These are phyloP conservation scores for Sapajus apella DNA, from an alignment of 2,113 vertebrate genomes.

Conservation along the genomic window DNA sequence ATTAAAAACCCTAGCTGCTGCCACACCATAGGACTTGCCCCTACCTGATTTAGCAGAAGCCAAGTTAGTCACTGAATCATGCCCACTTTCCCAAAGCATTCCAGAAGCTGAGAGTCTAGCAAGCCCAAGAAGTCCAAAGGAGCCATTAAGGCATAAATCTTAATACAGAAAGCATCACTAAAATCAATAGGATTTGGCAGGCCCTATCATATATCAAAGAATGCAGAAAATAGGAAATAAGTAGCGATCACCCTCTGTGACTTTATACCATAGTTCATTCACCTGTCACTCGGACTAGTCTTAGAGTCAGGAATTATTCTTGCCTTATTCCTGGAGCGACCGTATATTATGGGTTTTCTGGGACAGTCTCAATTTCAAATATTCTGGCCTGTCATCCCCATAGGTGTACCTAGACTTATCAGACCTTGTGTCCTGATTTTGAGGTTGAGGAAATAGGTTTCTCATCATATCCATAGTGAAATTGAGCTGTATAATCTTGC, in stretches of 20 bases:
- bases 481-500: not conserved
- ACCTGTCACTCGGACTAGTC: conserved; percentile 54
- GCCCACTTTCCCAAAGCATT: conserved; percentile 29
- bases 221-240: conserved; percentile 39
- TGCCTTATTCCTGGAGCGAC: conserved; percentile 35
- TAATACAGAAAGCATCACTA: conserved; percentile 63
- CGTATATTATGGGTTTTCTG: conserved; percentile 49
- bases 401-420: conserved; percentile 18
- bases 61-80: conserved; percentile 50
- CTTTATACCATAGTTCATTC: conserved; percentile 60
- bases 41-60: conserved; percentile 51
- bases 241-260: not conserved
- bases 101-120: conserved; percentile 5
- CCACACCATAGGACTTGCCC: not conserved
- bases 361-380: conserved; percentile 50
- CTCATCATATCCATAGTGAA: not conserved
- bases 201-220: conserved; percentile 68
- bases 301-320: not conserved
- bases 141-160: conserved; percentile 69
- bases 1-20: conserved; percentile 49
- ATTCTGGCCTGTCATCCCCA: conserved; percentile 7
- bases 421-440: not conserved
- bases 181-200: conserved; percentile 69
- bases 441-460: conserved; percentile 1
- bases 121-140: conserved; percentile 28